Percentiles rank a stretch among this genome's conserved stretches.
phyloP scores from a whole-genome alignment of 2,797 vertebrate genomes.

The Alosa sapidissima region DNA sequence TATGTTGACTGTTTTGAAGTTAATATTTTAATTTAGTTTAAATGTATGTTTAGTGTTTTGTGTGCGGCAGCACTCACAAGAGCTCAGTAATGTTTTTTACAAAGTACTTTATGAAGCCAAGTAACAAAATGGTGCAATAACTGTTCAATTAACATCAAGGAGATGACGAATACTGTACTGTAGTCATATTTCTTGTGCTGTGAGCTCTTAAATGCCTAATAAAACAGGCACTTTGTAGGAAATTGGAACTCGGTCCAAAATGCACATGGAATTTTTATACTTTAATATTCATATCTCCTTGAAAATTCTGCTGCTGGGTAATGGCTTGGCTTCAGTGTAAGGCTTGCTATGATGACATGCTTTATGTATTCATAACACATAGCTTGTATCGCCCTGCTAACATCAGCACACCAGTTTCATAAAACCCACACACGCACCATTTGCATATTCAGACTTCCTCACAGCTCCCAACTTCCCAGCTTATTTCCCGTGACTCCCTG shows the following conservation, averaged over 20 bases:
- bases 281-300: background rate
- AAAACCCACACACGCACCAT: background rate
- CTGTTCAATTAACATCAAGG: constrained; percentile 17
- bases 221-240: background rate
- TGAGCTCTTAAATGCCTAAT: constrained; percentile 6
- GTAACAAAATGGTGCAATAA: constrained; percentile 17
- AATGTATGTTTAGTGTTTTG: background rate
- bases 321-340: background rate
- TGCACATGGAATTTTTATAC: background rate
- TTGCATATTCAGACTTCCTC: constrained; percentile 32
- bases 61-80: background rate
- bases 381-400: background rate
- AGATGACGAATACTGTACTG: background rate
- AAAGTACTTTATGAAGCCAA: constrained; percentile 4
- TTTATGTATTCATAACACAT: background rate
- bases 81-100: background rate
- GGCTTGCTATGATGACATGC: background rate
- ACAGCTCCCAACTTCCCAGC: constrained; percentile 7
- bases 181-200: background rate
- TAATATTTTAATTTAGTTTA: background rate
- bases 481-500: constrained; percentile 19
- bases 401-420: background rate
- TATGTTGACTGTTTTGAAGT: background rate
- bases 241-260: background rate
- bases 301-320: background rate